Base-by-base conservation (phyloP, 1,140 invertebrate species). In the Zaprionus kolodkinae region DNA sequence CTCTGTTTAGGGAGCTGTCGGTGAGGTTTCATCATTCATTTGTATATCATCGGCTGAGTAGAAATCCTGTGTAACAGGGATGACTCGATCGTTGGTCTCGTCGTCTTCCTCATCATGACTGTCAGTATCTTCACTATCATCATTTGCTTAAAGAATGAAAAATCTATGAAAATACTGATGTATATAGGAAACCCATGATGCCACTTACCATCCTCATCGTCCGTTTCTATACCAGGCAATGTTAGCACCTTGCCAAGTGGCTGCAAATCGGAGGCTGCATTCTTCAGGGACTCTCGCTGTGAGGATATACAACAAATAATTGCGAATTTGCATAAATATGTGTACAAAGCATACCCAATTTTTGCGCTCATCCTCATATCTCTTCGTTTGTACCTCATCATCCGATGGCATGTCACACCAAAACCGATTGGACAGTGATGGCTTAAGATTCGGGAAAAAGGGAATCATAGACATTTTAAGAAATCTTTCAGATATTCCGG, bases 71-170 rank as follows among this genome's bases (percentile, higher is more conserved):
- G 87, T 76, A 35, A 88, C 91, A 0, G 91, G 81, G 27, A 92
- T 90, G 50, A 83, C 85, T 1, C 88, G 82, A 35, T 92, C 91
- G 61, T 92, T 92, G 0, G 91, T 92, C 60, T 92, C 91, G 27
- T 92, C 91, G 48, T 92, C 91, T 36, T 92, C 91, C 50, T 92
- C 90, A 38, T 92, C 91, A 38, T 92, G 90, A 38, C 91, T 92
- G 55, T 92, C 91, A 1, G 91, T 90, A 54, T 92, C 91, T 45
- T 92, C 91, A 40, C 91, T 92, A 38, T 92, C 91, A 54, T 92
- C 91, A 54, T 92, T 92, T 3, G 90, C 91, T 92, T 13, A 1
- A 40, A 12, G 0, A 57, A 72, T 13, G 12, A 72, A 15, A 17
- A 2, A 15, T 12, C 1, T 30, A 43, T 21, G 10, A 38, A 35